A percentile compares a stretch with the other conserved stretches of the same genome.
Conservation (phyloP, 2,888 invertebrate species). For the Xestia sexstrigata region DNA sequence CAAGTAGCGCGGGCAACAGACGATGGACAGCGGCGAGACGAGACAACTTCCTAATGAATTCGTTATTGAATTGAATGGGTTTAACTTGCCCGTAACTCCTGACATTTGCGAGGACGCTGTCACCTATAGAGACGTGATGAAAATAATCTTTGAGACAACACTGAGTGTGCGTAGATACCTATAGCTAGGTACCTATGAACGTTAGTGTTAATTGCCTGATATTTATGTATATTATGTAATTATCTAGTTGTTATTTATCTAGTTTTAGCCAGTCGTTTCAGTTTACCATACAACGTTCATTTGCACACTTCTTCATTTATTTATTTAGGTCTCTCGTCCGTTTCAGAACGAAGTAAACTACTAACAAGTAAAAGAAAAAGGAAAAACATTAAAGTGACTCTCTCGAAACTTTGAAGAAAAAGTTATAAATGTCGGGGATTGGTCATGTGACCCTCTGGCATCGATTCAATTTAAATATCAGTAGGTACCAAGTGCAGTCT, state of each 20-base stretch:
- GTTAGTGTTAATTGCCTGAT: background rate
- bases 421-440: background rate
- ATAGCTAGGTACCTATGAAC: background rate
- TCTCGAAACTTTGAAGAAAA: slow-evolving; percentile 16
- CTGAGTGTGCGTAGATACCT: background rate
- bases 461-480: background rate
- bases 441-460: background rate
- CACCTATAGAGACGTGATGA: background rate
- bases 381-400: slow-evolving; percentile 12
- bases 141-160: background rate
- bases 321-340: background rate
- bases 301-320: background rate
- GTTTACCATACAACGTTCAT: background rate
- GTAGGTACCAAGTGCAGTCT: background rate
- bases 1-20: too few species aligned
- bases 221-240: background rate
- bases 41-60: too few species aligned
- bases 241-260: too few species aligned
- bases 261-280: background rate
- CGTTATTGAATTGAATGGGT: too few species aligned
- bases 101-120: too few species aligned
- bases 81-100: too few species aligned
- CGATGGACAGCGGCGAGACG: too few species aligned
- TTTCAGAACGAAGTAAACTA: slow-evolving; percentile 1
- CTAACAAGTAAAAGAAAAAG: slow-evolving; percentile 24